A percentile compares a stretch with the other conserved stretches of the same genome.
Conservation (phyloP, 2,113 vertebrate genomes). For the Oncorhynchus masou region DNA sequence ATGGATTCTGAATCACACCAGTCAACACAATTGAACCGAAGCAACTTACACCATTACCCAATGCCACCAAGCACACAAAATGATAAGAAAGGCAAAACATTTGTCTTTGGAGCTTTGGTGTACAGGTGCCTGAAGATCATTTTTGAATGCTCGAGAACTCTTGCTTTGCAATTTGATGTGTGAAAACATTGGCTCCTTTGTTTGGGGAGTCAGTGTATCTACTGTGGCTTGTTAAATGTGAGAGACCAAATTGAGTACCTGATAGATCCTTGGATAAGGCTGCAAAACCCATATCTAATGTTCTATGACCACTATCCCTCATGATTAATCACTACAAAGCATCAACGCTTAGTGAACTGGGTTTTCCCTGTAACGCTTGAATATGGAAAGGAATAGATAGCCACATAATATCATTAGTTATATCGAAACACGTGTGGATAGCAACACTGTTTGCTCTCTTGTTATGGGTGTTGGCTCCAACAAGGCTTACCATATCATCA, state of each 20-base stretch:
- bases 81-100: no score
- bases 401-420: not conserved
- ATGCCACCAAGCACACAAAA: no score
- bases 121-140: not conserved
- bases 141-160: not conserved
- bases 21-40: no score
- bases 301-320: not conserved
- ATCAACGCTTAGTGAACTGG: not conserved
- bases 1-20: no score
- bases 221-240: not conserved
- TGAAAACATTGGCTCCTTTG: not conserved
- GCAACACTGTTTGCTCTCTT: not conserved
- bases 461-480: not conserved
- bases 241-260: not conserved
- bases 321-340: not conserved
- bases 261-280: not conserved
- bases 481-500: constrained; percentile 25
- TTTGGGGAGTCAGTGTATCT: not conserved
- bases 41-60: no score
- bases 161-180: not conserved
- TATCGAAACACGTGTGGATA: not conserved
- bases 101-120: not conserved
- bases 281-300: not conserved
- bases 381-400: not conserved
- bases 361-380: constrained; percentile 4